Evolutionary conservation across 1,140 invertebrate genomes (phyloP), one percentile per base, ranked within the genome.

Genomic region (Rhagoletis zephyria): DNA sequence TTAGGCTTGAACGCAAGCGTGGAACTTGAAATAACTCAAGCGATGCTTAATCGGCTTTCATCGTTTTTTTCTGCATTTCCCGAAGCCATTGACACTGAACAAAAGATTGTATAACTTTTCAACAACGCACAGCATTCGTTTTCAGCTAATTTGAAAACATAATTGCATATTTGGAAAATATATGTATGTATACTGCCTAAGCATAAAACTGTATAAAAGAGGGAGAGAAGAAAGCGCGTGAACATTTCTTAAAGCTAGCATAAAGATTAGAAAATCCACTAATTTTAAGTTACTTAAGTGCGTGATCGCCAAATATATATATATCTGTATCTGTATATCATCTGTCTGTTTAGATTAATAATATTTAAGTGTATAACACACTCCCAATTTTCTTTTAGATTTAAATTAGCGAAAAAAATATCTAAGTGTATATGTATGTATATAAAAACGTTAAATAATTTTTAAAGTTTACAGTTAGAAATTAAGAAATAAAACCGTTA

Each of bases 261-360:
- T 9, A 51, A 81, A 56, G 7, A 74, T 74, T 48, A 74, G 70
- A 81, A 81, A 81, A 51, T 81, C 74, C 48, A 81, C 74, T 81
- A 81, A 81, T 56, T 81, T 81, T 81, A 81, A 81, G 2, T 81
- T 81, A 81, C 74, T 81, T 81, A 81, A 81, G 45, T 81, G 74
- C 74, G 19, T 81, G n/a, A 81, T 81, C 48, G 74, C 74, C 74
- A 81, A 56, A 81, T 81, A 81, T 77, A 56, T 81, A 77, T 77
- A 40, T 40, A 51, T 51, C n/a, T 81, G 45, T 81, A 81, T 81
- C 45, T 81, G 48, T 56, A 81, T 81, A 56, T 14, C n/a, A 14
- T 56, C 45, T 81, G n/a, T 56, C 74, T 81, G 74, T 56, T 56
- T 81, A 56, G 74, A 81, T 81, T 81, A 81, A 51, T 81, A 81